These are phyloP conservation scores for Mastomys coucha DNA, from an alignment of 2,113 vertebrate species.

Conservation along the genomic window DNA sequence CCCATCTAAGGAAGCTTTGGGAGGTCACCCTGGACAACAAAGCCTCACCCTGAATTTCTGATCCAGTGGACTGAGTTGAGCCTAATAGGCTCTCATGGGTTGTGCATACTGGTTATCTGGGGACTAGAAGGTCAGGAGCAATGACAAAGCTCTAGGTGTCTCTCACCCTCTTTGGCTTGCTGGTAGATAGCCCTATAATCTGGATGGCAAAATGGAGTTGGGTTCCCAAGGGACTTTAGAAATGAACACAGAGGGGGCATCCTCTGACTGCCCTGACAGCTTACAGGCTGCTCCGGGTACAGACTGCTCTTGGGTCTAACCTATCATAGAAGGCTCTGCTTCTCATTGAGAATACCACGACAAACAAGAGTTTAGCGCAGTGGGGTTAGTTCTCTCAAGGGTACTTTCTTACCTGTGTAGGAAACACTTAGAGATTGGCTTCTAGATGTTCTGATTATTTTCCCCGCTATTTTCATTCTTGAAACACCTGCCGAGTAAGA, in stretches of 20 bases:
- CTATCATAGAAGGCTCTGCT: constrained; percentile 30
- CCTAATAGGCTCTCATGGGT: not conserved
- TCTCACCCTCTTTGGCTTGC: not conserved
- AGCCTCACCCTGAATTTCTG: not conserved
- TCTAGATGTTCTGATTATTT: constrained; percentile 57
- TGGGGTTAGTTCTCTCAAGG: constrained; percentile 71
- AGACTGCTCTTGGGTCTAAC: not conserved
- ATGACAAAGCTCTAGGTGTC: not conserved
- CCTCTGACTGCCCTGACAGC: not conserved
- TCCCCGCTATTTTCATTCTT: constrained; percentile 61
- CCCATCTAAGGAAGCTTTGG: not conserved
- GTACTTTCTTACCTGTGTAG: constrained; percentile 38
- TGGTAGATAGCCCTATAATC: too few relatives aligned
- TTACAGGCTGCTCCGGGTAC: constrained; percentile 1
- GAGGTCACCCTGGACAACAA: not conserved
- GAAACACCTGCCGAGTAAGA: not conserved
- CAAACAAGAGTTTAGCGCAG: constrained; percentile 32
- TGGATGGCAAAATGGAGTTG: constrained; percentile 54
- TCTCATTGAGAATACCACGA: constrained; percentile 61
- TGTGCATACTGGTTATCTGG: rapidly evolving
- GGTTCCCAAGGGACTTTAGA: constrained; percentile 74
- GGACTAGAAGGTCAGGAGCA: not conserved
- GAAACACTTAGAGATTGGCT: constrained; percentile 29
- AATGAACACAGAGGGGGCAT: not conserved
- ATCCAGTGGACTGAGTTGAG: not conserved